Evolutionary conservation across 2,113 vertebrate species (phyloP).

Genomic region (Seriola aureovittata): DNA sequence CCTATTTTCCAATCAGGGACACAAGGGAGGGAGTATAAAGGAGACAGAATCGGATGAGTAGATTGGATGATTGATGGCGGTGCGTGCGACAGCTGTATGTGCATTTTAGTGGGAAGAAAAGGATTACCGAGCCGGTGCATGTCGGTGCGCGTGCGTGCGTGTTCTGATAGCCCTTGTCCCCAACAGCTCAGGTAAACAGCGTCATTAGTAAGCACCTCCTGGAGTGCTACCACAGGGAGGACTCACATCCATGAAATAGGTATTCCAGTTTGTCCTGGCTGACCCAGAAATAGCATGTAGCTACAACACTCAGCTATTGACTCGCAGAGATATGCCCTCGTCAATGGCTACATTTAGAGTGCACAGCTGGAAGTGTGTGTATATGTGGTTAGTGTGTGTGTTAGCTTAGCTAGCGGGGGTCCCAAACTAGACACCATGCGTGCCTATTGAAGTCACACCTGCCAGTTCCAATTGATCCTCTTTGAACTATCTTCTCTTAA

Average conservation of each 20-base stretch:
- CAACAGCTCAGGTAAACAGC: conserved; percentile 50
- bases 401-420: conserved; percentile 52
- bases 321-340: conserved; percentile 31
- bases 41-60: conserved; percentile 24
- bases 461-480: conserved; percentile 69
- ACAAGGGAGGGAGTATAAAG: conserved; percentile 25
- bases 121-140: conserved; percentile 1
- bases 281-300: conserved; percentile 57
- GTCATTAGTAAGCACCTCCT: conserved; percentile 57
- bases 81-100: conserved; percentile 1
- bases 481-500: conserved; percentile 62
- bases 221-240: conserved; percentile 60
- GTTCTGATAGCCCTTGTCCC: conserved; percentile 38
- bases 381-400: conserved; percentile 20
- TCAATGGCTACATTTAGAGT: conserved; percentile 55
- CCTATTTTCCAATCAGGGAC: conserved; percentile 56
- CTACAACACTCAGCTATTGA: conserved; percentile 50
- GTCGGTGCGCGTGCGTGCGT: neutral
- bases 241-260: conserved; percentile 43
- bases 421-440: conserved; percentile 25
- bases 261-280: conserved; percentile 48
- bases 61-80: conserved; percentile 59
- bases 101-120: conserved; percentile 35
- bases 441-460: conserved; percentile 60
- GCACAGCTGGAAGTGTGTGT: conserved; percentile 51